Conservation (phyloP, 1,140 invertebrate species). For the Drosophila novamexicana region DNA sequence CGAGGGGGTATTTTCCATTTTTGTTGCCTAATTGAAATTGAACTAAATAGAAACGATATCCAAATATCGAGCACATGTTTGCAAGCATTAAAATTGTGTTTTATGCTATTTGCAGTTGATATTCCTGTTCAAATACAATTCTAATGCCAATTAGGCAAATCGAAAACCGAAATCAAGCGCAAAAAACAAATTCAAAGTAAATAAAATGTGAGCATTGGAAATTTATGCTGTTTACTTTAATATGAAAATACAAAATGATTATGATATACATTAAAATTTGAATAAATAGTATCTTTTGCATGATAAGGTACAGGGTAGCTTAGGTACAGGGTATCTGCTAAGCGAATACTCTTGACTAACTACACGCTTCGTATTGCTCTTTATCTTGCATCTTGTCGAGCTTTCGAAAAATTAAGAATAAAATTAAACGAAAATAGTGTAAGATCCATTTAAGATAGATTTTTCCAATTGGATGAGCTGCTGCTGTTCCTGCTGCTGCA, state of each 20-base stretch:
- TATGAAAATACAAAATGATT: background rate
- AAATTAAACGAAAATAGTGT: slow-evolving; percentile 22
- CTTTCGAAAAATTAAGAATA: background rate
- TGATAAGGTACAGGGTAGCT: too few species aligned
- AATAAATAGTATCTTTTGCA: background rate
- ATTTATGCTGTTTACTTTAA: background rate
- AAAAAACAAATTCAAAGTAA: slow-evolving; percentile 6
- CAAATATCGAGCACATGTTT: background rate
- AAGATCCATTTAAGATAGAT: slow-evolving; percentile 27
- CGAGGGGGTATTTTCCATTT: too few species aligned
- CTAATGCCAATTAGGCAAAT: slow-evolving; percentile 2
- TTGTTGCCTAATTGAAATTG: background rate
- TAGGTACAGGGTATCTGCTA: too few species aligned
- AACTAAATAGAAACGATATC: background rate
- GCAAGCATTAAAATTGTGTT: background rate
- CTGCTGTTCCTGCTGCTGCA: slow-evolving; percentile 28
- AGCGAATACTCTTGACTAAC: too few species aligned
- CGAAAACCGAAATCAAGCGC: background rate
- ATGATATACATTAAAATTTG: background rate
- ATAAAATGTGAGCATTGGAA: background rate
- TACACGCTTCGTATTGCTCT: too few species aligned
- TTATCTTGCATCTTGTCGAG: background rate
- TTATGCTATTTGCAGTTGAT: slow-evolving; percentile 1
- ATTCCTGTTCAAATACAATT: background rate
- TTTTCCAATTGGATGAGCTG: slow-evolving; percentile 26